These are phyloP conservation scores for Pristionchus arcanus DNA, from an alignment of 2,888 invertebrate genomes.

Conservation along the genomic window DNA sequence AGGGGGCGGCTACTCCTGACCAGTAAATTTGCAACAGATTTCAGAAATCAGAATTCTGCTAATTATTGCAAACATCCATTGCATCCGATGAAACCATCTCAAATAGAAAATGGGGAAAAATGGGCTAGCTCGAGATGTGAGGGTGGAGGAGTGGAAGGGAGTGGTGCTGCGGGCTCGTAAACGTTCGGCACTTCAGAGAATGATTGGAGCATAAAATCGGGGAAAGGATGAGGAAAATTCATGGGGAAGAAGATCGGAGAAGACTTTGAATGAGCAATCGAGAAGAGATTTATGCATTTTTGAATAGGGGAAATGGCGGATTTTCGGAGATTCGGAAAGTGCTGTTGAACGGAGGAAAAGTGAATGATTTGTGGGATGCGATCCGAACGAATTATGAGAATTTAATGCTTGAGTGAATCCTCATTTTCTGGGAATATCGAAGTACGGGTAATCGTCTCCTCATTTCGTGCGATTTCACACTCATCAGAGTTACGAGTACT, in stretches of 20 bases:
- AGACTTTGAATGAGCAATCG: not conserved
- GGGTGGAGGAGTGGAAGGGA: not conserved
- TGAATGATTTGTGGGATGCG: no score
- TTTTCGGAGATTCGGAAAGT: not conserved
- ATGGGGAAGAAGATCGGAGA: not conserved
- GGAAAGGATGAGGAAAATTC: not conserved
- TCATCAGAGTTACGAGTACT: no score
- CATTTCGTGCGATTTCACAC: no score
- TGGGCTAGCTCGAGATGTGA: not conserved
- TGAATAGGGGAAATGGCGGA: not conserved
- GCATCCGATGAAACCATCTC: no score
- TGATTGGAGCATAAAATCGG: conserved; percentile 30
- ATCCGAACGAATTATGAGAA: no score
- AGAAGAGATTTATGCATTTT: conserved; percentile 9
- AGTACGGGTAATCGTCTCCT: not conserved
- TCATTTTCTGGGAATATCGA: not conserved
- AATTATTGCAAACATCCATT: no score
- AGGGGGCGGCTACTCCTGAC: no score
- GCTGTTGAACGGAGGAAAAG: no score
- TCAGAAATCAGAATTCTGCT: no score
- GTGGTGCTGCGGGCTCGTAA: conserved; percentile 33
- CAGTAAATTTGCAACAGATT: no score
- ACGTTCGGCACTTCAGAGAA: not conserved
- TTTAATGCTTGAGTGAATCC: not conserved
- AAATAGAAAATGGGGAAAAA: not conserved